Conservation (phyloP, 1,140 invertebrate genomes). For the Euglossa dilemma region DNA sequence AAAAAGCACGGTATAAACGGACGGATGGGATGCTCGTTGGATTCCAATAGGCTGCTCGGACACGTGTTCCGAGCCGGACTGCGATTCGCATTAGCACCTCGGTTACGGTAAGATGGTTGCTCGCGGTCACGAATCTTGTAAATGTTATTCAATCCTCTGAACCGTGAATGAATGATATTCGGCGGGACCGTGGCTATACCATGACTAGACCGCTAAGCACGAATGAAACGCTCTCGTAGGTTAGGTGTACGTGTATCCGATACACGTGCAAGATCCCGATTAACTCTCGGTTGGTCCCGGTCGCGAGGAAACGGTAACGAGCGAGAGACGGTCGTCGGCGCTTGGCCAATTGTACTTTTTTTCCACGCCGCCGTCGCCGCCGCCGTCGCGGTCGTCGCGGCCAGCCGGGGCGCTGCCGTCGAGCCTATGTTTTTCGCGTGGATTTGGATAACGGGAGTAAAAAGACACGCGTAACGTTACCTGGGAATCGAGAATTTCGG, state of each 20-base stretch:
- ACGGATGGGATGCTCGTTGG: not conserved
- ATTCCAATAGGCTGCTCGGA: not conserved
- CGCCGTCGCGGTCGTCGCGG: no score
- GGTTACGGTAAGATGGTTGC: not conserved
- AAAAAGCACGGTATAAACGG: not conserved
- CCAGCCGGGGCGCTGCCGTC: no score
- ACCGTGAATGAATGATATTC: slow-evolving; percentile 30
- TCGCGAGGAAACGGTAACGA: not conserved
- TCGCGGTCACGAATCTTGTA: not conserved
- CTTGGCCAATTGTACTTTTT: not conserved
- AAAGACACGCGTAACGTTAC: slow-evolving; percentile 35
- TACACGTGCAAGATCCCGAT: not conserved
- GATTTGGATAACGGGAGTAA: slow-evolving; percentile 58
- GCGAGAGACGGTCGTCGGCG: not conserved
- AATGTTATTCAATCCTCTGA: not conserved
- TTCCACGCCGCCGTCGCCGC: not conserved
- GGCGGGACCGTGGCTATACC: not conserved
- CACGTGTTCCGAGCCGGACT: slow-evolving; percentile 18
- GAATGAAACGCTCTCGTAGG: not conserved
- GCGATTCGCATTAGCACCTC: not conserved
- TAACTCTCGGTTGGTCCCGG: not conserved
- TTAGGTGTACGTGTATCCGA: not conserved
- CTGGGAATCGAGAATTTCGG: slow-evolving; percentile 29
- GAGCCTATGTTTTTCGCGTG: slow-evolving; percentile 9
- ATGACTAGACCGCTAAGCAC: not conserved